Conservation (phyloP, 2,113 vertebrate genomes). For the Archilochus colubris region DNA sequence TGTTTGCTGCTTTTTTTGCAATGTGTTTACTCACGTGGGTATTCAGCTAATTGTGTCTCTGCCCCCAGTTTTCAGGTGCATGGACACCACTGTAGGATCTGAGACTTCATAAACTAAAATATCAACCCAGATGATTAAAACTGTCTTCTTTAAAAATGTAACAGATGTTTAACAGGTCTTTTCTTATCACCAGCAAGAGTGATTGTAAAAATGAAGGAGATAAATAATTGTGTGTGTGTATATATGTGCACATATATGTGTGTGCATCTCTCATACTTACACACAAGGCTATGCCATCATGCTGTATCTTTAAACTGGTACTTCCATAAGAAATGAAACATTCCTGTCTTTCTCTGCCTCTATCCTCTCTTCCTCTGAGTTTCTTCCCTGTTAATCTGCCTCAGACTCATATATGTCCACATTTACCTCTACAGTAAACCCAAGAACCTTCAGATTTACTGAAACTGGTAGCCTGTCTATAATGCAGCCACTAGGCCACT, state of each 20-base stretch:
- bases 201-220: neutral
- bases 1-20: neutral
- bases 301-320: neutral
- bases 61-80: neutral
- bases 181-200: neutral
- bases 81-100: neutral
- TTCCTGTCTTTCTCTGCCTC: neutral
- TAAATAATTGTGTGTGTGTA: fast-evolving
- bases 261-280: neutral
- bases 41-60: neutral
- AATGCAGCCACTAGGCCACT: neutral
- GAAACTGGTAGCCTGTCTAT: neutral
- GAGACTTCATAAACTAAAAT: neutral
- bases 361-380: neutral
- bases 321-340: neutral
- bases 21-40: neutral
- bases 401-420: neutral
- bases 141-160: neutral
- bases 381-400: neutral
- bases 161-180: neutral
- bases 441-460: neutral
- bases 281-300: neutral
- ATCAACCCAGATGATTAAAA: neutral
- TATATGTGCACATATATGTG: neutral
- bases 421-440: neutral